Conservation (phyloP, 1,140 invertebrate genomes). For the Aphis craccivora region DNA sequence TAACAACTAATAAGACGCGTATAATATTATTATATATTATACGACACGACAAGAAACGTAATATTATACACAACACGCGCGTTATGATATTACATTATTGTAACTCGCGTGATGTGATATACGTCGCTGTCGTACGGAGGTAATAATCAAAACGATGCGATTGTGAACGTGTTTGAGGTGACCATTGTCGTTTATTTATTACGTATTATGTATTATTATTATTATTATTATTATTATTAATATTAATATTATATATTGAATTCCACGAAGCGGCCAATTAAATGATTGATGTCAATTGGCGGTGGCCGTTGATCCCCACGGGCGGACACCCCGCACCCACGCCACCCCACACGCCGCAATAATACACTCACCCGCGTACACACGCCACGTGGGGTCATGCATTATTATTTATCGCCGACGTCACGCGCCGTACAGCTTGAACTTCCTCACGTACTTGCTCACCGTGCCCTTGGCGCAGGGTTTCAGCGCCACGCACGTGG, state of each 20-base stretch:
- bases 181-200: conserved; percentile 40
- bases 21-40: too few species aligned
- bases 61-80: neutral
- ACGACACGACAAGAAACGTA: neutral
- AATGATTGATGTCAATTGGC: conserved; percentile 50
- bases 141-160: conserved; percentile 39
- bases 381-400: neutral
- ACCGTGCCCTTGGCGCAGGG: conserved; percentile 88
- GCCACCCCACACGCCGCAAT: neutral
- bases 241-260: conserved; percentile 38
- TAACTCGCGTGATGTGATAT: neutral
- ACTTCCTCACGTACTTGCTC: conserved; percentile 85
- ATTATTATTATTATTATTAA: neutral
- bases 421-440: conserved; percentile 79
- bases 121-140: too few species aligned
- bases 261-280: conserved; percentile 44
- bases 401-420: neutral
- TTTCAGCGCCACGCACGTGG: conserved; percentile 92
- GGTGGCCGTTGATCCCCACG: conserved; percentile 49
- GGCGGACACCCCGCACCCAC: neutral
- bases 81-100: neutral
- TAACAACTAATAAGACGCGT: neutral
- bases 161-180: conserved; percentile 3
- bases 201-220: neutral
- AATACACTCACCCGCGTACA: neutral